Evolutionary conservation across 2,113 vertebrate genomes (phyloP).

Genomic region (Coregonus clupeaformis): DNA sequence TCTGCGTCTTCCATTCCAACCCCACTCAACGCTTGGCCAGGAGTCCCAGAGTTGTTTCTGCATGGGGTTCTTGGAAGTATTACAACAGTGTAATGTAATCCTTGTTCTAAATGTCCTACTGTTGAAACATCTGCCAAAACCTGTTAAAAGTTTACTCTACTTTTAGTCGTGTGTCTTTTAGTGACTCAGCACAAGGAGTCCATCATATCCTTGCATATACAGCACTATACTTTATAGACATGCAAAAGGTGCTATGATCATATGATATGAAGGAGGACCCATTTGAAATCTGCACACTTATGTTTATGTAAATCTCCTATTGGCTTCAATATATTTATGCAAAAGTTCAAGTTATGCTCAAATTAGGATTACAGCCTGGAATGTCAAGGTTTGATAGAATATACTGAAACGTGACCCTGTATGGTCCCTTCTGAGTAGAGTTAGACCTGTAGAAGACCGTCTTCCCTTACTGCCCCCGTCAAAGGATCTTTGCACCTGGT

Average conservation of each 20-base stretch:
- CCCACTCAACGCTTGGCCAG: conserved; percentile 34
- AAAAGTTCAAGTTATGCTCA: too few relatives aligned
- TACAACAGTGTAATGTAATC: conserved; percentile 25
- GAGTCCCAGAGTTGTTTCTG: conserved; percentile 44
- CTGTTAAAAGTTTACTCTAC: conserved; percentile 18
- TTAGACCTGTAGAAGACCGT: neutral
- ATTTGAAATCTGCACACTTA: neutral
- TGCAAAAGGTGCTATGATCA: too few relatives aligned
- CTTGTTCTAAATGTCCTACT: conserved; percentile 37
- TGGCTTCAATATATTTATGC: too few relatives aligned
- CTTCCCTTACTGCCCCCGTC: conserved; percentile 26
- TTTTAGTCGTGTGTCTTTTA: conserved; percentile 13
- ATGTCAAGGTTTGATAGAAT: neutral
- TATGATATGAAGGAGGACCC: neutral
- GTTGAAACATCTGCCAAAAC: conserved; percentile 41
- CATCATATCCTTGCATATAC: too few relatives aligned
- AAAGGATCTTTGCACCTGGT: conserved; percentile 44
- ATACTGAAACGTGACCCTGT: conserved; percentile 10
- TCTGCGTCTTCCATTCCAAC: conserved; percentile 8
- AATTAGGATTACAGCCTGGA: neutral
- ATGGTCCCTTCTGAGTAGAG: neutral
- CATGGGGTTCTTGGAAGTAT: conserved; percentile 14
- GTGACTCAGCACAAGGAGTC: neutral
- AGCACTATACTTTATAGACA: too few relatives aligned
- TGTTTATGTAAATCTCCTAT: too few relatives aligned